phyloP scores from a whole-genome alignment of 2,797 vertebrate genomes.

The Cyprinella venusta region DNA sequence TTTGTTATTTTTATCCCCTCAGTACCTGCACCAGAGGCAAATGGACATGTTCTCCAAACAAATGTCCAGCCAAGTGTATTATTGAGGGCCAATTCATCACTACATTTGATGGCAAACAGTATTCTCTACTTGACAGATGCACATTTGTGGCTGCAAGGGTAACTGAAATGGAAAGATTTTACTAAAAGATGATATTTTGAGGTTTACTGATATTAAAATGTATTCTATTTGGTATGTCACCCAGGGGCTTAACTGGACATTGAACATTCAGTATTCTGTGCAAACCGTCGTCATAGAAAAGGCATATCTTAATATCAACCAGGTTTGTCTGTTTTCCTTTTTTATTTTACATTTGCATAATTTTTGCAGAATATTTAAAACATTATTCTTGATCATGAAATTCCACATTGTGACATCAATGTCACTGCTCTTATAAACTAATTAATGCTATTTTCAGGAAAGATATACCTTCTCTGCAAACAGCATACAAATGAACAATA shows the following conservation, averaged over 20 bases:
- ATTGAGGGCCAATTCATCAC: slow-evolving; percentile 78
- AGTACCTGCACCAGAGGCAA: slow-evolving; percentile 77
- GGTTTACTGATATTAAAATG: background rate
- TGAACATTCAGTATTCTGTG: slow-evolving; percentile 62
- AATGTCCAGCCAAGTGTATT: slow-evolving; percentile 73
- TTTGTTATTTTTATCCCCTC: background rate
- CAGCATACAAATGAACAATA: slow-evolving; percentile 57
- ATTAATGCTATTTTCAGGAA: slow-evolving; percentile 58
- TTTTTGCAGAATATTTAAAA: background rate
- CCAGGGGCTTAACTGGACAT: slow-evolving; percentile 68
- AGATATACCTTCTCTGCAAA: slow-evolving; percentile 66
- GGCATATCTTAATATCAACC: slow-evolving; percentile 59
- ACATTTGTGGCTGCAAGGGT: slow-evolving; percentile 76
- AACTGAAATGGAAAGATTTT: slow-evolving; percentile 3
- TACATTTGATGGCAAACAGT: slow-evolving; percentile 82
- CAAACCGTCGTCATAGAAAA: slow-evolving; percentile 53
- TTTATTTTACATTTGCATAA: background rate
- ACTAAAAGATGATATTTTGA: background rate
- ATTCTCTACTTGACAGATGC: slow-evolving; percentile 77
- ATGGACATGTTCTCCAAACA: slow-evolving; percentile 76
- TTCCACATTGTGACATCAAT: background rate
- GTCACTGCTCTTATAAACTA: background rate
- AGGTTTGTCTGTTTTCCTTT: slow-evolving; percentile 64
- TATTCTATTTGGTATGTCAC: background rate
- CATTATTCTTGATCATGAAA: background rate